Evolutionary conservation across 1,140 invertebrate species (phyloP), one percentile per base, ranked within the genome.

Genomic region (Sminthurides bifidus): DNA sequence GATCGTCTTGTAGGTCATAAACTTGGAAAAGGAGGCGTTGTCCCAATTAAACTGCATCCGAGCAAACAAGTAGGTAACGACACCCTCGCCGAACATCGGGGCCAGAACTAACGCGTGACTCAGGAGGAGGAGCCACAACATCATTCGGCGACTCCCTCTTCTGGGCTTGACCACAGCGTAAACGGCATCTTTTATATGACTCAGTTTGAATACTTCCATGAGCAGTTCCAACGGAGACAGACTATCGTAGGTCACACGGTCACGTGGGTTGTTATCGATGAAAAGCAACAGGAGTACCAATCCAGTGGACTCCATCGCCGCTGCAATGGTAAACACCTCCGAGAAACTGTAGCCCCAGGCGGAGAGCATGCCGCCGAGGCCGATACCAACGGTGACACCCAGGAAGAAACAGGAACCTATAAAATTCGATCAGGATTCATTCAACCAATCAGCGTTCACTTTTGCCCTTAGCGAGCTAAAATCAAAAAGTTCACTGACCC

Each of bases 31-130:
- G 66, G 83, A 80, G 38, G 85, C 81, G 72, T 85, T 84, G 66
- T 85, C 80, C 85, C 85, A 88, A 61, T 85, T 84, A 70, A 87
- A 88, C 23, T 82, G 75, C 67, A 79, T 84, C 52, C 85, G 74
- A 14, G 82, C 83, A 65, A 86, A 87, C 23, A 87, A 71, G 66
- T 87, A 87, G 45, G 5, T 10, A 35, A 35, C n/a, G n/a, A 35
- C 33, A 35, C 8, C 33, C 33, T 8, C 21, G 6, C 41, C 44
- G 10, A 53, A 40, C 29, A 51, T 51, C 24, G n/a, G 51, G 38
- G 51, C 23, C n/a, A 33, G 17, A 4, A 50, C 30, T 24, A 46
- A 54, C 38, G 38, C 43, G 57, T 64, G 62, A n/a, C 21, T 24
- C 3, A 59, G 31, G 2, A 60, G 50, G 2, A 64, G 38, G 0